These are phyloP conservation scores for Tethea ocularis DNA, from an alignment of 2,888 invertebrate genomes.

Conservation along the genomic window DNA sequence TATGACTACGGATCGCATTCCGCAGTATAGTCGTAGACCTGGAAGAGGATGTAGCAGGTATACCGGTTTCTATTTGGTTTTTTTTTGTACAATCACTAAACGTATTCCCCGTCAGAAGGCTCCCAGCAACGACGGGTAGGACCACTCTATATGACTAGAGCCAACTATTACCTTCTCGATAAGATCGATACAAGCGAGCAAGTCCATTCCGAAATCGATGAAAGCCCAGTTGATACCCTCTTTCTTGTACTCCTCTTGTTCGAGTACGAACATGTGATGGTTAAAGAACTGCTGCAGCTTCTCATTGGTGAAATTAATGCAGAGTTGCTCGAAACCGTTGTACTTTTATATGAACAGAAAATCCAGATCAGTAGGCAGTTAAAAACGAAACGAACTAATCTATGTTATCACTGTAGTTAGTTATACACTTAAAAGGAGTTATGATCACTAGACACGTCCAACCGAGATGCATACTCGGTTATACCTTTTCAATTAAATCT, in stretches of 20 bases:
- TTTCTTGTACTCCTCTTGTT: slow-evolving; percentile 97
- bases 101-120: slow-evolving; percentile 43
- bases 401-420: slow-evolving; percentile 42
- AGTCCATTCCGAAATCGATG: slow-evolving; percentile 99
- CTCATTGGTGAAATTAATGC: slow-evolving; percentile 99
- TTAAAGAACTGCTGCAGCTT: slow-evolving; percentile 99
- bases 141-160: slow-evolving; percentile 24
- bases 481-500: slow-evolving; percentile 98
- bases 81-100: slow-evolving; percentile 28
- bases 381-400: slow-evolving; percentile 47
- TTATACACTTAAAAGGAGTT: slow-evolving; percentile 44
- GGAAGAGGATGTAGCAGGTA: slow-evolving; percentile 24
- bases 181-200: slow-evolving; percentile 97
- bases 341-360: slow-evolving; percentile 84
- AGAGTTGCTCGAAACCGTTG: slow-evolving; percentile 99
- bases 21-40: slow-evolving; percentile 57
- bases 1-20: slow-evolving; percentile 73
- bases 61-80: slow-evolving; percentile 41
- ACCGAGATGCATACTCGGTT: slow-evolving; percentile 65
- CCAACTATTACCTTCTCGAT: slow-evolving; percentile 93
- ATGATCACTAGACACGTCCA: slow-evolving; percentile 30
- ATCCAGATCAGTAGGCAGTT: slow-evolving; percentile 53
- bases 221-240: slow-evolving; percentile 98
- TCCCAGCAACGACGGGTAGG: slow-evolving; percentile 53
- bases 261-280: slow-evolving; percentile 98